Percentiles rank a stretch among this genome's conserved stretches.
phyloP scores from a whole-genome alignment of 2,113 vertebrate species.

The Syrmaticus mikado region DNA sequence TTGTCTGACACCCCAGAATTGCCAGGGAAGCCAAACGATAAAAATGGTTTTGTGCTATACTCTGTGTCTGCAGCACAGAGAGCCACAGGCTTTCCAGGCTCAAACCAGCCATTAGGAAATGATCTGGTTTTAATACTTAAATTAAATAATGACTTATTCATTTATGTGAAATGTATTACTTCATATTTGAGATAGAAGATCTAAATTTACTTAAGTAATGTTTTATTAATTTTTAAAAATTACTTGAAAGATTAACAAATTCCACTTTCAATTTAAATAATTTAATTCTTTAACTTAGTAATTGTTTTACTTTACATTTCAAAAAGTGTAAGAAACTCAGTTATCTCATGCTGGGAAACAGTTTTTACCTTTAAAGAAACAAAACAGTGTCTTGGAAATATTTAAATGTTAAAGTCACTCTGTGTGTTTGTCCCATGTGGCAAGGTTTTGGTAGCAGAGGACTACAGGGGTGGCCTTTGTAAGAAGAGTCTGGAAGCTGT shows the following conservation, averaged over 20 bases:
- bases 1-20: too few species aligned
- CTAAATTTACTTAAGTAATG: slow-evolving; percentile 66
- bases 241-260: slow-evolving; percentile 65
- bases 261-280: slow-evolving; percentile 54
- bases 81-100: not conserved
- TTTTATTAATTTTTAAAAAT: slow-evolving; percentile 67
- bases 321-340: slow-evolving; percentile 23
- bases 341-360: not conserved
- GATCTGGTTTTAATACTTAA: slow-evolving; percentile 37
- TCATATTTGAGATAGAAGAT: slow-evolving; percentile 51
- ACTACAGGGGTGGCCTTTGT: not conserved
- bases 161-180: slow-evolving; percentile 59
- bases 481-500: not conserved
- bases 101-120: not conserved
- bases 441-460: not conserved
- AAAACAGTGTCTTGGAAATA: not conserved
- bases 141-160: slow-evolving; percentile 68
- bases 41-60: too few species aligned
- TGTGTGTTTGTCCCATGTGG: not conserved
- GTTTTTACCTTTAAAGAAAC: not conserved
- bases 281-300: slow-evolving; percentile 45
- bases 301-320: slow-evolving; percentile 52
- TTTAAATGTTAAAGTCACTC: not conserved
- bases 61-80: fast-evolving
- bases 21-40: too few species aligned